Evolutionary conservation across 1,140 invertebrate species (phyloP), one percentile per base, ranked within the genome.

Genomic region (Metaphire vulgaris): DNA sequence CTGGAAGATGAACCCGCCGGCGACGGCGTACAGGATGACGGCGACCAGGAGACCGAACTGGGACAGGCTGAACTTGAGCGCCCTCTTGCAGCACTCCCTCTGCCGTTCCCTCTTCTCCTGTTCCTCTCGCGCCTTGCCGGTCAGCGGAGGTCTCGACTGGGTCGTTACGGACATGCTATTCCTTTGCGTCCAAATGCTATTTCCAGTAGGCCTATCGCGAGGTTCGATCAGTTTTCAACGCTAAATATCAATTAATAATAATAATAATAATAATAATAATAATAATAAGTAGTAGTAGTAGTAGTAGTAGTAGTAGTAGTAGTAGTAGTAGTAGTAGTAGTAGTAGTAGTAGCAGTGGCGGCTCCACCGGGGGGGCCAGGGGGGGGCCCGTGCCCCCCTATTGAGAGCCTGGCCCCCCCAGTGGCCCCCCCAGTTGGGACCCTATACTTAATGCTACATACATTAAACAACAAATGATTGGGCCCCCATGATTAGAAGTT

Each of bases 21-120:
- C 91, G 64, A 96, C 91, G n/a, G 92, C 94, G 85, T 97, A 97
- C 12, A 93, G 92, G 68, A 97, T 91, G 56, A 98, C 93, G 34
- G 97, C 89, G 72, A 91, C 91, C 79, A 95, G 93, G 77, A 98
- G 92, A 32, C 95, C 95, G 2, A 97, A 91, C 87, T 97, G 95
- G 83, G 93, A 96, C 87, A 97, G 97, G 86, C 96, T 90, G 87
- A 97, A 97, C 29, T 94, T 93, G 68, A 93, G 90, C 81, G 96
- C 91, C 74, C 91, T 88, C 31, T 93, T 90, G 80, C 91, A 90
- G 84, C 72, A 31, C 28, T 73, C 72, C 34, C 28, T 73, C 28
- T 28, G 26, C 34, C 56, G 33, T 31, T 29, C 70, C 32, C 30
- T 33, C 16, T 72, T 65, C n/a, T 74, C 31, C 2, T 12, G 6